Percentiles rank a stretch among this genome's conserved stretches.
Evolutionary conservation across 2,113 vertebrate genomes (phyloP).

Genomic region (Nyctibius bracteatus): DNA sequence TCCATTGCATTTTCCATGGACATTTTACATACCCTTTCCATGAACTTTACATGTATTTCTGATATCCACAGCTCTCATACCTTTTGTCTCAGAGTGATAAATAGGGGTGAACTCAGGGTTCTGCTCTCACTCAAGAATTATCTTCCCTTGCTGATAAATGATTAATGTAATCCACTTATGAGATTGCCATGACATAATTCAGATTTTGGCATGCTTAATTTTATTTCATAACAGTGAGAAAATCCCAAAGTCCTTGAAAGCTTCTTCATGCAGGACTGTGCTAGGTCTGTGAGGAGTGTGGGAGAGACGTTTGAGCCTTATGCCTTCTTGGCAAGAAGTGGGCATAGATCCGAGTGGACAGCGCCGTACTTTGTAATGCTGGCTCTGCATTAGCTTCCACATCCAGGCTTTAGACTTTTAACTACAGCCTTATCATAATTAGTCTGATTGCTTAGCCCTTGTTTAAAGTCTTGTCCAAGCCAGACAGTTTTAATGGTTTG

Average conservation of each 20-base stretch:
- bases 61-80: neutral
- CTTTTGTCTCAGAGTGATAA: neutral
- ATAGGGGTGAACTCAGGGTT: neutral
- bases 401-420: neutral
- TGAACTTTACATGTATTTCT: neutral
- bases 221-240: neutral
- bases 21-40: neutral
- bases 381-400: neutral
- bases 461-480: neutral
- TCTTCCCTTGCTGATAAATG: neutral
- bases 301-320: rapidly evolving
- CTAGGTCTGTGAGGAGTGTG: rapidly evolving
- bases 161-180: slow-evolving; percentile 1
- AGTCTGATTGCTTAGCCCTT: neutral
- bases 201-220: slow-evolving; percentile 1
- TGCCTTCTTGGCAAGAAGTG: neutral
- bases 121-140: neutral
- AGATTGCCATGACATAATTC: neutral
- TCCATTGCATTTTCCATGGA: neutral
- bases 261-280: rapidly evolving
- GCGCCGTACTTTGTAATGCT: rapidly evolving
- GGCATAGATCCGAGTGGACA: rapidly evolving
- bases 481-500: neutral
- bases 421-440: neutral
- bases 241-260: neutral